Evolutionary conservation across 2,888 invertebrate species (phyloP), one percentile per base, ranked within the genome.

Genomic region (Galerucella pusilla): DNA sequence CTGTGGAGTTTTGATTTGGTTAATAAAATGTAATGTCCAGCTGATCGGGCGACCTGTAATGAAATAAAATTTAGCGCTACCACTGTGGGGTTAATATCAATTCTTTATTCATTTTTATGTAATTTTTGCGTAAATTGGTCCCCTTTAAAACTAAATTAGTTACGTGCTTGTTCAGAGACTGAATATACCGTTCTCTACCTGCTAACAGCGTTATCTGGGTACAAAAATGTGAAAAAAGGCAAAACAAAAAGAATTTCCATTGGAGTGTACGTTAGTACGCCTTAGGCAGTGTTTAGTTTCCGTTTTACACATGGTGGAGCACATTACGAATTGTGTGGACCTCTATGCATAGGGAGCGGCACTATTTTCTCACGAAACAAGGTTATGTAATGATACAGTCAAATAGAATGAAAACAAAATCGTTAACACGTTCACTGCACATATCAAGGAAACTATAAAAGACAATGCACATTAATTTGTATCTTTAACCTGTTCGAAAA

Each of bases 271-370:
- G 81, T 83, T 69, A 68, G 84, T 85, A 83, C 85, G 86, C 86
- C 86, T 86, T 83, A 81, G 86, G 87, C 85, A 78, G 74, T 83
- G 85, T 86, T 85, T 85, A 84, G 86, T 87, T 87, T 87, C 87
- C 87, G 87, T 85, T 87, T 87, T 85, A 85, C 87, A 87, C 87
- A 87, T 87, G 87, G 85, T 81, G 84, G 87, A 83, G 83, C 87
- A 87, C 84, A 85, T 86, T 86, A 86, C 86, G 84, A 85, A 85
- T 83, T 85, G 83, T 80, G 78, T 76, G 80, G 80, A 79, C 80
- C 79, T 80, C 79, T 71, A 79, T 85, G 72, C 76, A 69, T 76
- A 81, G 82, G 82, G 83, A 85, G 86, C 86, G 86, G 85, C 83
- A 80, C 75, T 69, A 80, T 79, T 80, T 83, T 85, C 85, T 85